These are phyloP conservation scores for Hestina assimilis DNA, from an alignment of 1,140 invertebrate species.

Conservation along the genomic window DNA sequence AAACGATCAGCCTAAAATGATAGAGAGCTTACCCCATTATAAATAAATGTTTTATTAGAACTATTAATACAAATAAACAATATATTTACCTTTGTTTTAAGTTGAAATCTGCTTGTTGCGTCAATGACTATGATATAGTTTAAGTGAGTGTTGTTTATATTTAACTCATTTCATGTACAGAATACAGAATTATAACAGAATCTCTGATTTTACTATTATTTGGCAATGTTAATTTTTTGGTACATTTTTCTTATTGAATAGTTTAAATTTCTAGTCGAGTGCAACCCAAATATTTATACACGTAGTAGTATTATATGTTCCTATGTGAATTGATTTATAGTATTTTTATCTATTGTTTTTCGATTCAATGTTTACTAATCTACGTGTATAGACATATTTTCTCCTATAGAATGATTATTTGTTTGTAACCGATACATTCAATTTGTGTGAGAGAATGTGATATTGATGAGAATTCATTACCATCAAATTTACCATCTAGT, in stretches of 20 bases:
- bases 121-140: slow-evolving; percentile 58
- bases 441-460: slow-evolving; percentile 58
- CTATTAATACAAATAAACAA: slow-evolving; percentile 61
- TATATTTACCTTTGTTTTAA: slow-evolving; percentile 74
- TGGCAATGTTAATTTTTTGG: slow-evolving; percentile 38
- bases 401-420: slow-evolving; percentile 53
- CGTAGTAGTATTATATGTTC: slow-evolving; percentile 52
- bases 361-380: slow-evolving; percentile 35
- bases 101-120: slow-evolving; percentile 70
- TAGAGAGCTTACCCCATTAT: slow-evolving; percentile 72
- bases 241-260: slow-evolving; percentile 29
- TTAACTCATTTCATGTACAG: slow-evolving; percentile 50
- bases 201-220: slow-evolving; percentile 43
- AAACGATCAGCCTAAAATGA: slow-evolving; percentile 67
- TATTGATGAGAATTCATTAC: slow-evolving; percentile 40
- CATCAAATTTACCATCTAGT: slow-evolving; percentile 51
- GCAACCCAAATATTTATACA: slow-evolving; percentile 59
- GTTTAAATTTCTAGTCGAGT: slow-evolving; percentile 65
- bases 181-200: slow-evolving; percentile 39
- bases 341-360: slow-evolving; percentile 33
- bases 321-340: slow-evolving; percentile 44
- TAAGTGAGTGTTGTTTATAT: slow-evolving; percentile 57
- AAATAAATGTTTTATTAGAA: slow-evolving; percentile 74
- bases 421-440: slow-evolving; percentile 40
- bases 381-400: slow-evolving; percentile 57